phyloP scores from a whole-genome alignment of 2,113 vertebrate species.

The Anolis sagrei region DNA sequence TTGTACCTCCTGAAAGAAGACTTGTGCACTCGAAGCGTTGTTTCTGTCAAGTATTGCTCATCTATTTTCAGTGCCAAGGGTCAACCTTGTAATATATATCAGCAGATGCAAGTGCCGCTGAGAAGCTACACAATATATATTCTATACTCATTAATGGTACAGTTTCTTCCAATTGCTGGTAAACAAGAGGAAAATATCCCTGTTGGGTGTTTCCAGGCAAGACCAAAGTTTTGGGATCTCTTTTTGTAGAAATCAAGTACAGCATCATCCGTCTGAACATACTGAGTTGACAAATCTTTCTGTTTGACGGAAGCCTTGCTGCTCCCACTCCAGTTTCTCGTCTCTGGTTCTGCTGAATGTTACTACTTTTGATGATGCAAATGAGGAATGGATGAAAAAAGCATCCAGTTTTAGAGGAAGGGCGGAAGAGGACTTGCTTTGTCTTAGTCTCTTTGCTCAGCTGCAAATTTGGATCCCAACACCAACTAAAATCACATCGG shows the following conservation, averaged over 20 bases:
- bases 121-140: background rate
- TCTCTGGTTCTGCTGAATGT: background rate
- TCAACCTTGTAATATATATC: background rate
- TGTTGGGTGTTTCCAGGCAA: too few species aligned
- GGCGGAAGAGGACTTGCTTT: background rate
- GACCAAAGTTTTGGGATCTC: background rate
- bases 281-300: background rate
- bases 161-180: background rate
- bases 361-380: background rate
- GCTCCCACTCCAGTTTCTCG: background rate
- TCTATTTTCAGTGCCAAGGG: background rate
- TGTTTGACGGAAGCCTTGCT: constrained; percentile 52
- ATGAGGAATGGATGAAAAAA: background rate
- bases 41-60: background rate
- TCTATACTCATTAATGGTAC: background rate
- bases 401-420: background rate
- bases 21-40: background rate
- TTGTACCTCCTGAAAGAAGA: background rate
- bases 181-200: background rate
- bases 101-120: background rate
- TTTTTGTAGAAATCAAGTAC: background rate
- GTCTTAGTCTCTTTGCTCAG: background rate
- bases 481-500: accelerated
- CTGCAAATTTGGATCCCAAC: background rate
- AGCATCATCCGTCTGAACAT: background rate